A percentile compares a stretch with the other conserved stretches of the same genome.
These are phyloP conservation scores for Drosophila sordidapex DNA, from an alignment of 2,888 invertebrate species.

Conservation along the genomic window DNA sequence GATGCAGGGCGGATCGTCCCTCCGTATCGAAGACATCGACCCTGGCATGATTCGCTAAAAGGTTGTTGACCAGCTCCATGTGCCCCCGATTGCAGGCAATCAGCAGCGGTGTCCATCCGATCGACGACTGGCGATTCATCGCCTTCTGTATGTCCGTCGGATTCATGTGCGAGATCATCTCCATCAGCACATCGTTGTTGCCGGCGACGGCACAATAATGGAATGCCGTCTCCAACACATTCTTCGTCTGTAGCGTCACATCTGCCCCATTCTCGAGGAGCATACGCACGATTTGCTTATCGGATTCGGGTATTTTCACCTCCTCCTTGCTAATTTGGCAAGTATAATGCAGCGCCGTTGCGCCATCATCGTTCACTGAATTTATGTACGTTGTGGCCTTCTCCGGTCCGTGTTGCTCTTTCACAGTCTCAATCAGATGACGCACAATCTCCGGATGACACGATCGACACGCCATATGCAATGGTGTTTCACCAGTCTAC, in stretches of 20 bases:
- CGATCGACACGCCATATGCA: slow-evolving; percentile 96
- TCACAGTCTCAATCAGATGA: slow-evolving; percentile 93
- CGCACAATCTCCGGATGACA: slow-evolving; percentile 94
- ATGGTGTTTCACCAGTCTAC: slow-evolving; percentile 96
- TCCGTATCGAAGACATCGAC: slow-evolving; percentile 99
- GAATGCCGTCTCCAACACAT: slow-evolving; percentile 96
- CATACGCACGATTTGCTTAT: slow-evolving; percentile 94
- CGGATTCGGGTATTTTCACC: slow-evolving; percentile 89
- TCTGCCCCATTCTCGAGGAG: slow-evolving; percentile 97
- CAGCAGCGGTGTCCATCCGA: slow-evolving; percentile 98
- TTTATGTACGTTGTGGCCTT: slow-evolving; percentile 94
- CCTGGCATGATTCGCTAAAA: slow-evolving; percentile 96
- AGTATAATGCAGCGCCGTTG: slow-evolving; percentile 97
- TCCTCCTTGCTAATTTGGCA: slow-evolving; percentile 94
- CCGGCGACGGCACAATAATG: slow-evolving; percentile 98
- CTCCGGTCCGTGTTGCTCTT: slow-evolving; percentile 90
- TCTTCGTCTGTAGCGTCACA: slow-evolving; percentile 92
- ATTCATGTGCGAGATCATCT: slow-evolving; percentile 96
- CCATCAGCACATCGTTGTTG: slow-evolving; percentile 96
- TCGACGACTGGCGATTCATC: slow-evolving; percentile 96
- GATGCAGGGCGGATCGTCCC: slow-evolving; percentile 96
- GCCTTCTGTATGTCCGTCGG: slow-evolving; percentile 96
- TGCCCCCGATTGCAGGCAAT: slow-evolving; percentile 98
- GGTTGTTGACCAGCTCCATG: slow-evolving; percentile 95
- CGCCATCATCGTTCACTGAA: slow-evolving; percentile 95